phyloP scores from a whole-genome alignment of 1,140 invertebrate species.

The Aphidius gifuensis region DNA sequence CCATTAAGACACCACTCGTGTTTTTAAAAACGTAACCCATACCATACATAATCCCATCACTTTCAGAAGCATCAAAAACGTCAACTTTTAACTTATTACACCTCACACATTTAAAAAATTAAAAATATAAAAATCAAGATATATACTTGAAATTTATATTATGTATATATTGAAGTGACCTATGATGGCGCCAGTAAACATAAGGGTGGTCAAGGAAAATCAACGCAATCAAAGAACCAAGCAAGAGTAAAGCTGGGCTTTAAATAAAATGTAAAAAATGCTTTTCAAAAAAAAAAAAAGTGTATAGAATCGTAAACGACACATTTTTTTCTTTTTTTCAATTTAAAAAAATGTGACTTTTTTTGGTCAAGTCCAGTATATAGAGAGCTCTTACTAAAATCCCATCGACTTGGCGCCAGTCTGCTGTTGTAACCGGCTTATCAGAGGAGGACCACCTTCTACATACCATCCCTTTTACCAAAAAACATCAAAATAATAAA shows the following conservation, averaged over 20 bases:
- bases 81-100: not conserved
- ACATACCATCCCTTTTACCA: not conserved
- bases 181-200: no score
- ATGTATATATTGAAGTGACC: no score
- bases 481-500: not conserved
- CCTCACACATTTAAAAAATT: conserved; percentile 5
- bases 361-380: no score
- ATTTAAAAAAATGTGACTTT: conserved; percentile 4
- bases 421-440: conserved; percentile 14
- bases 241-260: no score
- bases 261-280: not conserved
- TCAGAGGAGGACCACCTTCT: conserved; percentile 20
- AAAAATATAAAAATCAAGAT: not conserved
- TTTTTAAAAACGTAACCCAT: conserved; percentile 44
- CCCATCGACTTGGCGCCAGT: conserved; percentile 18
- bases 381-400: no score
- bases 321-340: not conserved
- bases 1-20: conserved; percentile 56
- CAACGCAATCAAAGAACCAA: no score
- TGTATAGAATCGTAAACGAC: conserved; percentile 4
- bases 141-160: no score
- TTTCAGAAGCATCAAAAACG: not conserved
- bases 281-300: not conserved
- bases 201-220: no score
- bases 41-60: conserved; percentile 17